phyloP scores from a whole-genome alignment of 2,797 vertebrate species.

The Fratercula arctica region DNA sequence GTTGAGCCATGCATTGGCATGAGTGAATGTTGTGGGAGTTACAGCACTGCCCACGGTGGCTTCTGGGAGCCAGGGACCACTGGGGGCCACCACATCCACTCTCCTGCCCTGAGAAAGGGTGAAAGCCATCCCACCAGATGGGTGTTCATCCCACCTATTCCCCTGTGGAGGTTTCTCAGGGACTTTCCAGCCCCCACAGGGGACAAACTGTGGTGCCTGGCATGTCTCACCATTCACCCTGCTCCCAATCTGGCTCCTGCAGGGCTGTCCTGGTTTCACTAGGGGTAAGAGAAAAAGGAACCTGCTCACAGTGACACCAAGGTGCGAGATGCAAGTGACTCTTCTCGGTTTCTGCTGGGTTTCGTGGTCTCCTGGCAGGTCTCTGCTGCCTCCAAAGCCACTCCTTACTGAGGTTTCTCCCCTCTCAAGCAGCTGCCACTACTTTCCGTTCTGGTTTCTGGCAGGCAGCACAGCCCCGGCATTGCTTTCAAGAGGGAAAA shows the following conservation, averaged over 20 bases:
- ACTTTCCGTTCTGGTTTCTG: background rate
- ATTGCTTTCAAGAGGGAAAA: background rate
- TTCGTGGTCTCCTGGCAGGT: background rate
- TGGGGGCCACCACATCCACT: background rate
- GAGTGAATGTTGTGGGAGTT: background rate
- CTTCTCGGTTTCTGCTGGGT: background rate
- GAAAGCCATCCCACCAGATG: background rate
- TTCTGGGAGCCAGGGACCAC: background rate
- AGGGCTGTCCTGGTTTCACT: background rate
- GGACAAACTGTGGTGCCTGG: background rate
- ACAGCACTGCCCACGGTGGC: rapidly evolving
- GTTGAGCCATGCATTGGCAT: rapidly evolving
- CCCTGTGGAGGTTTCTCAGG: background rate
- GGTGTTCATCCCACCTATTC: background rate
- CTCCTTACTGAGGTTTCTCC: background rate
- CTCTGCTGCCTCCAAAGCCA: slow-evolving; percentile 1
- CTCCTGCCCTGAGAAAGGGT: background rate
- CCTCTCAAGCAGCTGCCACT: background rate
- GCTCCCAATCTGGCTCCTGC: rapidly evolving
- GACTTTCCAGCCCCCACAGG: background rate
- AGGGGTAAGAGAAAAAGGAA: background rate
- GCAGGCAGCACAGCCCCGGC: rapidly evolving
- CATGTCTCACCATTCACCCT: background rate
- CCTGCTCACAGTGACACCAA: background rate
- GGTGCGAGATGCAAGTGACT: background rate